A percentile compares a stretch with the other conserved stretches of the same genome.
Evolutionary conservation across 1,140 invertebrate species (phyloP).

Genomic region (Plodia interpunctella): DNA sequence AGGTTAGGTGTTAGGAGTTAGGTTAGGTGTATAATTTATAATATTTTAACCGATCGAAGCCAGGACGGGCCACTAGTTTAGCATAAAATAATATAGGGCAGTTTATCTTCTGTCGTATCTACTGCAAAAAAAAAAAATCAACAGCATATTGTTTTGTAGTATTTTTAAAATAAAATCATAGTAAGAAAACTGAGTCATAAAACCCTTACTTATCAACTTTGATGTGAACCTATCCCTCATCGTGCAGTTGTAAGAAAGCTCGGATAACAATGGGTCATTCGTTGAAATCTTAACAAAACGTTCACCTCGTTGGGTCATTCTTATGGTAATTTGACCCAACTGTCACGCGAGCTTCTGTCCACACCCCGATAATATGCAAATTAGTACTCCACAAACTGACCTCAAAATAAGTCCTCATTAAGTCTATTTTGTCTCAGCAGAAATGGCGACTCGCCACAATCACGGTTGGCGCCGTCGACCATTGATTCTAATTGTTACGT

Average conservation of each 20-base stretch:
- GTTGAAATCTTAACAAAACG: slow-evolving; percentile 46
- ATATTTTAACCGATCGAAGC: too few species aligned
- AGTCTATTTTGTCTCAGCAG: slow-evolving; percentile 29
- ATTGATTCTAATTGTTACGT: slow-evolving; percentile 4
- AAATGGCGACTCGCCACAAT: slow-evolving; percentile 10
- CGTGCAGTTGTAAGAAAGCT: slow-evolving; percentile 32
- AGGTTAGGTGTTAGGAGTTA: too few species aligned
- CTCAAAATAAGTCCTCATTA: slow-evolving; percentile 61
- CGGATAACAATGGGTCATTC: slow-evolving; percentile 34
- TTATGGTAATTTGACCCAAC: slow-evolving; percentile 60
- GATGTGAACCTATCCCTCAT: slow-evolving; percentile 18
- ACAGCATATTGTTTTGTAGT: too few species aligned
- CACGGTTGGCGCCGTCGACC: background rate
- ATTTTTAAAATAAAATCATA: background rate
- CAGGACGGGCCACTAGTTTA: too few species aligned
- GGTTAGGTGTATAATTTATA: too few species aligned
- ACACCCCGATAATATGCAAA: slow-evolving; percentile 68
- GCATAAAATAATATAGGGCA: too few species aligned
- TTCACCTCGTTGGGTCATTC: slow-evolving; percentile 60
- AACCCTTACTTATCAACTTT: slow-evolving; percentile 8
- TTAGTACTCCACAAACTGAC: slow-evolving; percentile 55
- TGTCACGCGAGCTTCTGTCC: slow-evolving; percentile 66
- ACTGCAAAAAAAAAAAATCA: too few species aligned
- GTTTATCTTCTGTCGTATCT: too few species aligned
- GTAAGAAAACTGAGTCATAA: background rate